A percentile compares a stretch with the other conserved stretches of the same genome.
These are phyloP conservation scores for Atta cephalotes DNA, from an alignment of 1,140 invertebrate genomes.

Conservation along the genomic window DNA sequence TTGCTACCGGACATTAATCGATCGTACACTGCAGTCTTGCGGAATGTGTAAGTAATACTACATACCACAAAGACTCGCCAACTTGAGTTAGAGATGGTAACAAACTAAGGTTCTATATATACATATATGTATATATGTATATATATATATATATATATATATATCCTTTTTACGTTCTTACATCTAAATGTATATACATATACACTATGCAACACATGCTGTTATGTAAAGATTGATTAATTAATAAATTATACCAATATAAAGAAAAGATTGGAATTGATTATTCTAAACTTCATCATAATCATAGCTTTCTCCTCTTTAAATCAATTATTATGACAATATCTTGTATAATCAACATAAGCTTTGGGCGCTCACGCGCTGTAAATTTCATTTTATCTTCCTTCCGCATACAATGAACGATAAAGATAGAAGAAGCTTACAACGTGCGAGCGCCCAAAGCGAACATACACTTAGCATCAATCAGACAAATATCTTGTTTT, in stretches of 20 bases:
- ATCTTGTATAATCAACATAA: not conserved
- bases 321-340: not conserved
- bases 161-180: not conserved
- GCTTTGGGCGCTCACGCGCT: too few relatives aligned
- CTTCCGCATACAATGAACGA: too few relatives aligned
- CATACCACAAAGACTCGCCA: slow-evolving; percentile 35
- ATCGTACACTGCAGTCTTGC: slow-evolving; percentile 61
- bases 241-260: not conserved
- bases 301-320: not conserved
- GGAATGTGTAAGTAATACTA: slow-evolving; percentile 36
- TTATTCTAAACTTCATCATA: not conserved
- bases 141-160: too few relatives aligned
- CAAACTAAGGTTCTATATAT: not conserved
- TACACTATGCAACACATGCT: not conserved
- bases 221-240: not conserved
- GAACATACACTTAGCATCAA: too few relatives aligned
- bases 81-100: not conserved
- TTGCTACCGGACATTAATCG: slow-evolving; percentile 61
- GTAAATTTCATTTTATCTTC: too few relatives aligned
- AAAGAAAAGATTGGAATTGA: not conserved
- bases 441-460: too few relatives aligned
- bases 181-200: not conserved
- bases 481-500: not conserved
- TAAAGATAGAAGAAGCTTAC: too few relatives aligned
- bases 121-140: too few relatives aligned